These are phyloP conservation scores for Crocallis elinguaria DNA, from an alignment of 2,888 invertebrate species.

Conservation along the genomic window DNA sequence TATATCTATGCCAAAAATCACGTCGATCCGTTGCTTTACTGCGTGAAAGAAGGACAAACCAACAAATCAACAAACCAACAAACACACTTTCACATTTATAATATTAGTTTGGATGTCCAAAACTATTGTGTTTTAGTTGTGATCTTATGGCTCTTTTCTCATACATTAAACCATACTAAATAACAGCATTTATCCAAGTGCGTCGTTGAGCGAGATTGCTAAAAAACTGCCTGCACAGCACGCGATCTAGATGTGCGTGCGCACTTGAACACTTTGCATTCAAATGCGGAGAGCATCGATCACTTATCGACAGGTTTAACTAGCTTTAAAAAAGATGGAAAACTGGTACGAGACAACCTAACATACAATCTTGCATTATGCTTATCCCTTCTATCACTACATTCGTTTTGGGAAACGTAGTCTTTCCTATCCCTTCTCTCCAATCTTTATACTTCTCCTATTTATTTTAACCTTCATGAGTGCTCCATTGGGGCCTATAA, in stretches of 20 bases:
- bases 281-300: neutral
- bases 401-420: too few relatives aligned
- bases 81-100: too few relatives aligned
- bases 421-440: too few relatives aligned
- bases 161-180: slow-evolving; percentile 40
- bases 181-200: slow-evolving; percentile 44
- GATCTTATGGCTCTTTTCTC: neutral
- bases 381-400: too few relatives aligned
- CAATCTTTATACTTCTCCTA: too few relatives aligned
- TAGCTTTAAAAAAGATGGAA: slow-evolving; percentile 1
- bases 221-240: slow-evolving; percentile 46
- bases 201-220: slow-evolving; percentile 48
- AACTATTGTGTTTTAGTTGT: neutral
- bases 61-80: too few relatives aligned
- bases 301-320: slow-evolving; percentile 5
- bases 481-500: too few relatives aligned
- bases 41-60: too few relatives aligned
- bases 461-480: too few relatives aligned
- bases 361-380: too few relatives aligned
- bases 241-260: slow-evolving; percentile 46
- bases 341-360: neutral
- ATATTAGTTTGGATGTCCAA: neutral
- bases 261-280: slow-evolving; percentile 7
- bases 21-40: too few relatives aligned
- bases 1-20: too few relatives aligned